These are phyloP conservation scores for Euglossa dilemma DNA, from an alignment of 1,140 invertebrate genomes.

Conservation along the genomic window DNA sequence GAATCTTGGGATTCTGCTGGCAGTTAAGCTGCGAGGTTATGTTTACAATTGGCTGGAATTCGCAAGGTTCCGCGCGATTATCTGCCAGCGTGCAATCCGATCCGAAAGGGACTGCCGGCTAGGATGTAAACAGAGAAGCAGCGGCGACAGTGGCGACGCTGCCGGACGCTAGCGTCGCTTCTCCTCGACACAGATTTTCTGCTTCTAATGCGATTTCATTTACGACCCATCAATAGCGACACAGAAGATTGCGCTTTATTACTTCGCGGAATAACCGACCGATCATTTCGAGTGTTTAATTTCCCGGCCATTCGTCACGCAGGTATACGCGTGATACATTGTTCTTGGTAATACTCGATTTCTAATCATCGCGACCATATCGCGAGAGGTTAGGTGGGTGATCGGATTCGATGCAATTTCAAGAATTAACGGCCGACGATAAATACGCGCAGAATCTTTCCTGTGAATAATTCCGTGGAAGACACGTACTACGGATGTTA, in stretches of 20 bases:
- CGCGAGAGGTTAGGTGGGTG: too few relatives aligned
- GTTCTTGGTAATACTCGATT: too few relatives aligned
- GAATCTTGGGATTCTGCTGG: too few relatives aligned
- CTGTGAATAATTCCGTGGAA: too few relatives aligned
- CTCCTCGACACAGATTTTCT: neutral
- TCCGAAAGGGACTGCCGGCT: neutral
- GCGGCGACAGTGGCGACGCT: neutral
- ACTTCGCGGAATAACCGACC: neutral
- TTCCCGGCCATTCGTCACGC: neutral
- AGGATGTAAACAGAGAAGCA: neutral
- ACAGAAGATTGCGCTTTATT: neutral
- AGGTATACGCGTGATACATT: neutral
- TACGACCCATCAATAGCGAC: neutral
- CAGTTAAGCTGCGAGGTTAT: too few relatives aligned
- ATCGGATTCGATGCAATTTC: too few relatives aligned
- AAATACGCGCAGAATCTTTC: too few relatives aligned
- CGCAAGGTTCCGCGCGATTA: too few relatives aligned
- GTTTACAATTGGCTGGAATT: too few relatives aligned
- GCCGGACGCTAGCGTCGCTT: neutral
- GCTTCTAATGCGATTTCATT: neutral
- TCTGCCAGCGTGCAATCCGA: neutral
- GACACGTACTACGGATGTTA: too few relatives aligned
- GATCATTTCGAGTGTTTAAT: neutral
- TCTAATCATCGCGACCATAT: too few relatives aligned
- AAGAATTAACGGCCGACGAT: too few relatives aligned